Percentiles rank a stretch among this genome's conserved stretches.
Evolutionary conservation across 2,113 vertebrate species (phyloP).

Genomic region (Poicephalus gulielmi): DNA sequence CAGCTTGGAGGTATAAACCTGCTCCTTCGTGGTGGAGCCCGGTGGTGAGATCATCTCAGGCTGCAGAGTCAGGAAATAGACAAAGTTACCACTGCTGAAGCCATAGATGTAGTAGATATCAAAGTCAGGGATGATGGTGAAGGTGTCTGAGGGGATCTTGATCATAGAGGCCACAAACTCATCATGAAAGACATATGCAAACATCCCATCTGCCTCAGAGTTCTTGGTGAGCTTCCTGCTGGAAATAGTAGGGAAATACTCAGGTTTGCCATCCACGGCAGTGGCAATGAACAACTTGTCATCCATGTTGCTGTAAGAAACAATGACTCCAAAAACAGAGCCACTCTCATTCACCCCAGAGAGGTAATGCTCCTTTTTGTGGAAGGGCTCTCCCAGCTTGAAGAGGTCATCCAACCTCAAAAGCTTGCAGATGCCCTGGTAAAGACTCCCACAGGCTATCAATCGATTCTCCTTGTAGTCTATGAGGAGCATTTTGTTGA

Average conservation of each 20-base stretch:
- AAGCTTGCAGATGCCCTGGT: conserved; percentile 97
- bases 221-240: conserved; percentile 94
- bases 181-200: conserved; percentile 96
- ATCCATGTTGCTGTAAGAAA: conserved; percentile 91
- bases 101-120: conserved; percentile 99
- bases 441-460: conserved; percentile 94
- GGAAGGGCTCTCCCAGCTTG: conserved; percentile 95
- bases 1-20: conserved; percentile 97
- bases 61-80: conserved; percentile 96
- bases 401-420: conserved; percentile 96
- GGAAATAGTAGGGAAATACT: conserved; percentile 98
- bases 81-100: conserved; percentile 96
- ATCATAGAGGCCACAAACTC: conserved; percentile 99
- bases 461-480: conserved; percentile 96
- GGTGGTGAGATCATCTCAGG: conserved; percentile 95
- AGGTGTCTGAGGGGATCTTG: conserved; percentile 97
- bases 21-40: conserved; percentile 89
- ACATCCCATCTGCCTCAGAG: conserved; percentile 97
- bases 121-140: conserved; percentile 96
- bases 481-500: conserved; percentile 98
- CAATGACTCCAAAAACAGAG: conserved; percentile 96
- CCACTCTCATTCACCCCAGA: conserved; percentile 96
- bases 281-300: conserved; percentile 97
- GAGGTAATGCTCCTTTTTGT: conserved; percentile 98
- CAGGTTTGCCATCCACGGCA: conserved; percentile 94